Percentiles rank a stretch among this genome's conserved stretches.
Conservation (phyloP, 2,888 invertebrate genomes). For the Drosophila eohydei region DNA sequence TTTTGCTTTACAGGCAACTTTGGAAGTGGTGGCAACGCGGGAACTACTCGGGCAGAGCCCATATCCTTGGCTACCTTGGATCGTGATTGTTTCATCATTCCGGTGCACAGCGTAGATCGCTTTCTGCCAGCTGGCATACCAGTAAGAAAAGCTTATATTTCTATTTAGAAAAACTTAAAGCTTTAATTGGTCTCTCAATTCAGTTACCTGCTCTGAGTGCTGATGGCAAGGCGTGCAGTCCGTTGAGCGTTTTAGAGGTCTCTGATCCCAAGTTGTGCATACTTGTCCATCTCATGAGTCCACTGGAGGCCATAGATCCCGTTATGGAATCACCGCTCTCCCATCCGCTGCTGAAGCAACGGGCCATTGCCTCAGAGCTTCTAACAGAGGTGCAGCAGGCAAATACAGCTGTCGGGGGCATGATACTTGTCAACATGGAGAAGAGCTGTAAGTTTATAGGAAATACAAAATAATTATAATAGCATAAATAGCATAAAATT, state of each 20-base stretch:
- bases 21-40: constrained; percentile 66
- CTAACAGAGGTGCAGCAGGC: constrained; percentile 89
- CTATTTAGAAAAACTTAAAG: background rate
- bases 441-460: constrained; percentile 87
- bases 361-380: constrained; percentile 91
- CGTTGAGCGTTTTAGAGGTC: constrained; percentile 91
- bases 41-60: constrained; percentile 87
- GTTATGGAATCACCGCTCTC: constrained; percentile 93
- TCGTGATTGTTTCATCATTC: constrained; percentile 96
- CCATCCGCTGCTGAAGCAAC: constrained; percentile 92
- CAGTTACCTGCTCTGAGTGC: constrained; percentile 88
- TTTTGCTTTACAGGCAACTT: constrained; percentile 78
- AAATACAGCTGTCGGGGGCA: constrained; percentile 91
- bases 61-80: constrained; percentile 93
- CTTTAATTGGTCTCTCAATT: background rate
- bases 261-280: constrained; percentile 96
- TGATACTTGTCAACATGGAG: constrained; percentile 96
- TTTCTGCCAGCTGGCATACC: constrained; percentile 96
- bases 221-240: constrained; percentile 86
- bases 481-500: too few species aligned
- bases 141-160: constrained; percentile 85
- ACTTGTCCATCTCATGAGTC: constrained; percentile 95
- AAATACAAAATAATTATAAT: background rate
- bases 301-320: constrained; percentile 93
- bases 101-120: constrained; percentile 93